phyloP scores from a whole-genome alignment of 2,888 invertebrate species.

The Vanessa cardui region DNA sequence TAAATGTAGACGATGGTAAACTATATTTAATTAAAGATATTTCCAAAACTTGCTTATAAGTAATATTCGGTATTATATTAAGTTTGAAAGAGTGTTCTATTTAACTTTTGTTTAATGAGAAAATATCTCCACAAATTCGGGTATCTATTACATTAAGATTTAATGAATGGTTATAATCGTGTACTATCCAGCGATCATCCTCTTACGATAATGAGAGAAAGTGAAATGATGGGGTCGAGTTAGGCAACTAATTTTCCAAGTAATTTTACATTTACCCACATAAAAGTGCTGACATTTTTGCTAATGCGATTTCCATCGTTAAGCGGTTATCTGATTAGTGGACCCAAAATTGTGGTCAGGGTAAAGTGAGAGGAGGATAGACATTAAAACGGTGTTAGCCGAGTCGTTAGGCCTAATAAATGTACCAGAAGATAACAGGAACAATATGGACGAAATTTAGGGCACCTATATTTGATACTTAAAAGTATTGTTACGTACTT shows the following conservation, averaged over 20 bases:
- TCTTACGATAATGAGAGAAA: conserved; percentile 26
- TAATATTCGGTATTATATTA: too few relatives aligned
- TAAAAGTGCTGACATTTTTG: conserved; percentile 36
- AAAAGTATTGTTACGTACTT: background rate
- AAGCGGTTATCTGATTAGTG: conserved; percentile 61
- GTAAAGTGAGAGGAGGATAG: conserved; percentile 37
- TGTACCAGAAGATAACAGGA: conserved; percentile 36
- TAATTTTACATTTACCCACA: conserved; percentile 36
- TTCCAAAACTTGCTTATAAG: too few relatives aligned
- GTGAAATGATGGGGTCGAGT: conserved; percentile 27
- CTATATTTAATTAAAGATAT: too few relatives aligned
- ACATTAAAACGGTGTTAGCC: conserved; percentile 41
- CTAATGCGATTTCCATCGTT: conserved; percentile 56
- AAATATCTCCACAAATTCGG: too few relatives aligned
- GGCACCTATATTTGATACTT: conserved; percentile 13
- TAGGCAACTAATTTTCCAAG: conserved; percentile 32
- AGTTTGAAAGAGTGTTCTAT: too few relatives aligned
- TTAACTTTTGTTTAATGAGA: too few relatives aligned
- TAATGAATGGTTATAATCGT: conserved; percentile 9
- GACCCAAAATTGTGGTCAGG: conserved; percentile 52
- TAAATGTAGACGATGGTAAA: too few relatives aligned
- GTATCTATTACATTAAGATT: too few relatives aligned
- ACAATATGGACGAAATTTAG: conserved; percentile 21
- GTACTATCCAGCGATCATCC: conserved; percentile 12
- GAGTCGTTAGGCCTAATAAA: conserved; percentile 41